These are phyloP conservation scores for Phenganax marumi DNA, from an alignment of 92 coral and sea anemone species.

Conservation along the genomic window DNA sequence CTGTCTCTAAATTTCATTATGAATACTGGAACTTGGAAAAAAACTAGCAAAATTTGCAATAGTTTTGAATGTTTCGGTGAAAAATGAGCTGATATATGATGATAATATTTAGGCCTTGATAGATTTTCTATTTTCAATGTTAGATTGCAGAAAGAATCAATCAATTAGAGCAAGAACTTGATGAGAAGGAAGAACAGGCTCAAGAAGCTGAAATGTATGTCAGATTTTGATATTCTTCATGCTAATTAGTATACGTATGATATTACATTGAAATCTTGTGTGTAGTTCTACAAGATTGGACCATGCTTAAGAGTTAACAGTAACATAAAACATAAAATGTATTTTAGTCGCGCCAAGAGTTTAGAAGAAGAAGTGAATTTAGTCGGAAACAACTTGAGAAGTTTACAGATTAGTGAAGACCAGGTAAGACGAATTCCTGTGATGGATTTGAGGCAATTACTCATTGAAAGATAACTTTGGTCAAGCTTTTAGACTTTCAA, in stretches of 20 bases:
- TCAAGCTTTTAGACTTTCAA: too few species aligned
- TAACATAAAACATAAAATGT: neutral
- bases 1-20: too few species aligned
- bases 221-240: neutral
- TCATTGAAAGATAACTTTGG: constrained; percentile 63
- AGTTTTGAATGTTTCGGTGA: too few species aligned
- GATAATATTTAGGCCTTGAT: neutral
- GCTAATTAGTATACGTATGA: neutral
- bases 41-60: too few species aligned
- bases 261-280: neutral
- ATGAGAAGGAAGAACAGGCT: constrained; percentile 79
- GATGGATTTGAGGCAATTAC: neutral
- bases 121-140: neutral
- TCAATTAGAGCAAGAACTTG: constrained; percentile 77
- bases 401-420: constrained; percentile 93
- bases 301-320: neutral
- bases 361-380: constrained; percentile 93
- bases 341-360: constrained; percentile 70
- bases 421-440: constrained; percentile 70
- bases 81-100: too few species aligned
- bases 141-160: constrained; percentile 70
- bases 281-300: neutral
- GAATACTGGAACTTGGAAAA: too few species aligned
- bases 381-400: constrained; percentile 93
- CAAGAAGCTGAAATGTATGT: constrained; percentile 90